Conservation (phyloP, 2,888 invertebrate species). For the Aphodius granarius region DNA sequence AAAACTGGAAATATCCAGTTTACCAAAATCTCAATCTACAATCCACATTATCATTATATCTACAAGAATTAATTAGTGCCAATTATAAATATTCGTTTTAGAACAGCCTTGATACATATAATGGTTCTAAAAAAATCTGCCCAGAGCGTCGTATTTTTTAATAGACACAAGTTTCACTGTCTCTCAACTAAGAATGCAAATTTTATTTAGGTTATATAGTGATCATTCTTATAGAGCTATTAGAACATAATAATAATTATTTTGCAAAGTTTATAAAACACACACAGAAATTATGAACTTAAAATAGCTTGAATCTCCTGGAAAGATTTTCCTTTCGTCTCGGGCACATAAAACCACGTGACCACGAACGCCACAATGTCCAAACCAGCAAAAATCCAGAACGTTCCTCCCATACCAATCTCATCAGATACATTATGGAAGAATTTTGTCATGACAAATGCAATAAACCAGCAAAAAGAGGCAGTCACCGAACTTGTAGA, state of each 20-base stretch:
- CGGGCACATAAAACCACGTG: conserved; percentile 72
- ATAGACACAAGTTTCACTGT: background rate
- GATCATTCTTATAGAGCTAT: background rate
- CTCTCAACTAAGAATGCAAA: background rate
- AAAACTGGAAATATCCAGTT: background rate
- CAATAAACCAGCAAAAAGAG: conserved; percentile 71
- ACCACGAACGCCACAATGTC: conserved; percentile 67
- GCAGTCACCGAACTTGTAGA: conserved; percentile 73
- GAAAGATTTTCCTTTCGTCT: conserved; percentile 82
- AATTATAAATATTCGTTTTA: background rate
- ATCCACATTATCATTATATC: background rate
- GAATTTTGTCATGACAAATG: conserved; percentile 73
- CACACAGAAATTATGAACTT: conserved; percentile 52
- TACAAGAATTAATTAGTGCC: background rate
- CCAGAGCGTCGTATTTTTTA: background rate
- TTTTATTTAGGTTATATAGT: background rate
- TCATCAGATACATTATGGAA: conserved; percentile 60
- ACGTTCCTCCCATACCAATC: conserved; percentile 65
- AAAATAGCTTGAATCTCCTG: conserved; percentile 75
- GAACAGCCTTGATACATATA: background rate
- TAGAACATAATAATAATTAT: background rate
- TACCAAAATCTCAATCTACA: background rate
- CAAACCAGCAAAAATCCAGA: conserved; percentile 68
- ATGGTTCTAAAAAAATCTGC: background rate
- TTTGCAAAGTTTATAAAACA: background rate